These are phyloP conservation scores for Nebria salina DNA, from an alignment of 2,888 invertebrate species.

Conservation along the genomic window DNA sequence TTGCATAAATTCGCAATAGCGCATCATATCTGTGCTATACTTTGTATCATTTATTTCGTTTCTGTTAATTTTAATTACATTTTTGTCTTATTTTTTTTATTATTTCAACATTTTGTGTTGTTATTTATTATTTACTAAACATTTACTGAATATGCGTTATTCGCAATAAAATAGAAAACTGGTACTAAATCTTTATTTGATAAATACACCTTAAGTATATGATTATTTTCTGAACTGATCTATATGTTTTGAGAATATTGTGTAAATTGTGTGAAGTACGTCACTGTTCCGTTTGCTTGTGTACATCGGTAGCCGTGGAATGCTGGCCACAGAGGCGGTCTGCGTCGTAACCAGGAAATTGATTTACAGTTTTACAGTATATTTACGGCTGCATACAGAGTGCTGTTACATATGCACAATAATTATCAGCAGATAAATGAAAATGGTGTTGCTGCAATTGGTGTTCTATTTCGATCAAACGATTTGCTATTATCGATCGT, in stretches of 20 bases:
- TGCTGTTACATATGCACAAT: conserved; percentile 42
- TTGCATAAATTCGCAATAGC: no score
- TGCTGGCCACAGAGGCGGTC: conserved; percentile 22
- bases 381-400: conserved; percentile 29
- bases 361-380: conserved; percentile 39
- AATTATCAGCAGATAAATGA: conserved; percentile 19
- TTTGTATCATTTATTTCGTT: no score
- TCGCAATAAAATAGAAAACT: no score
- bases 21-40: no score
- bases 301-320: conserved; percentile 17
- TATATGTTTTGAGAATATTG: not conserved
- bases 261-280: conserved; percentile 14
- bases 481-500: not conserved
- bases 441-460: conserved; percentile 5
- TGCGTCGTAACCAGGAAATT: conserved; percentile 40
- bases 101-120: no score
- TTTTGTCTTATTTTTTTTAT: no score
- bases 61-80: no score
- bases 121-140: no score
- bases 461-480: conserved; percentile 1
- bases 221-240: not conserved
- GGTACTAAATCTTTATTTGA: not conserved
- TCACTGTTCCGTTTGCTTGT: conserved; percentile 1
- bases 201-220: not conserved
- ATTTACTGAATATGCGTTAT: no score